Conservation (phyloP, 2,888 invertebrate genomes). For the Eledone cirrhosa region DNA sequence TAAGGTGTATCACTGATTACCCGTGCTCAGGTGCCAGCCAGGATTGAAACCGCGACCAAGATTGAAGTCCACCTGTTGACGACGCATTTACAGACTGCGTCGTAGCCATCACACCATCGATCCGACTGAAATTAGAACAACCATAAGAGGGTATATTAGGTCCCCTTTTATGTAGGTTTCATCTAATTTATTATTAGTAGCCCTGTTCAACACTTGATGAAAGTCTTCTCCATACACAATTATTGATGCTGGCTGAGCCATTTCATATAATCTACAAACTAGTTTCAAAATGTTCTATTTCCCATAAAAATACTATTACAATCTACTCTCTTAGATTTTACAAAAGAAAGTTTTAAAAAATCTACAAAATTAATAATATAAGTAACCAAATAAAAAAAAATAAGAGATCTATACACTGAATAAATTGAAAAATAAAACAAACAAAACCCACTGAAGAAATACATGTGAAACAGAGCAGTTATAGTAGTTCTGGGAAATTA, state of each 20-base stretch:
- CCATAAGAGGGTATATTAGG: constrained; percentile 27
- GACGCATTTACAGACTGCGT: constrained; percentile 27
- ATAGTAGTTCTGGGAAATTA: too few relatives aligned
- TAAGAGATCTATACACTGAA: too few relatives aligned
- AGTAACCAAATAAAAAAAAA: too few relatives aligned
- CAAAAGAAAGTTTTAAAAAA: too few relatives aligned
- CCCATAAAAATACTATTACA: too few relatives aligned
- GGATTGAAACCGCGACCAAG: constrained; percentile 27
- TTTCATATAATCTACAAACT: too few relatives aligned
- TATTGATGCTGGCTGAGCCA: background rate
- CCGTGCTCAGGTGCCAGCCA: constrained; percentile 26
- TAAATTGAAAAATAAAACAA: too few relatives aligned
- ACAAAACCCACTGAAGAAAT: too few relatives aligned
- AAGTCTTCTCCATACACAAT: constrained; percentile 21
- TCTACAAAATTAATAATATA: too few relatives aligned
- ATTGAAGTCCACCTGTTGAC: constrained; percentile 25
- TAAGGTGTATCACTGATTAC: constrained; percentile 20
- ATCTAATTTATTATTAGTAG: constrained; percentile 26
- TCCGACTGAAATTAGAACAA: constrained; percentile 27
- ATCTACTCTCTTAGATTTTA: too few relatives aligned
- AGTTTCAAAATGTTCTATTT: too few relatives aligned
- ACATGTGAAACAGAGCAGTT: too few relatives aligned
- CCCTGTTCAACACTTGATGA: background rate
- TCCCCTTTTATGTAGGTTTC: constrained; percentile 11
- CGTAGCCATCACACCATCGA: constrained; percentile 24